phyloP scores from a whole-genome alignment of 2,797 vertebrate genomes.

The Scarus forsteni region DNA sequence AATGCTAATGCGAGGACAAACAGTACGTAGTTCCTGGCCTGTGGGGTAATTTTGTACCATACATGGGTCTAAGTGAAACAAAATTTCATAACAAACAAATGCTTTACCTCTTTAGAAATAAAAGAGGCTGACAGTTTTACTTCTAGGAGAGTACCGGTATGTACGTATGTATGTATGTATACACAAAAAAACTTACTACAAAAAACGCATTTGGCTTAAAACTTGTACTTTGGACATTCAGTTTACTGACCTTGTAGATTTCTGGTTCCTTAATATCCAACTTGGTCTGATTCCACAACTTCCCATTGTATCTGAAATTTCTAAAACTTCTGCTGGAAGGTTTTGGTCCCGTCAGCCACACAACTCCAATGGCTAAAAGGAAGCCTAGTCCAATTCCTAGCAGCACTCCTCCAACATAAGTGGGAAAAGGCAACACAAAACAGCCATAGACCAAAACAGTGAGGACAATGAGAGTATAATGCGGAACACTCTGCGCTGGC shows the following conservation, averaged over 20 bases:
- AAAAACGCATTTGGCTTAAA: background rate
- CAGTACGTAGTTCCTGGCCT: too few relatives aligned
- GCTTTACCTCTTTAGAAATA: background rate
- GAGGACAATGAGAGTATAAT: slow-evolving; percentile 88
- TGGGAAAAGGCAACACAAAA: slow-evolving; percentile 92
- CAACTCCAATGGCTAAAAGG: slow-evolving; percentile 89
- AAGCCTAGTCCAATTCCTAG: slow-evolving; percentile 92
- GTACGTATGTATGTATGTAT: too few relatives aligned
- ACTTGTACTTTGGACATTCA: background rate
- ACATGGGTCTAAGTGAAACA: background rate
- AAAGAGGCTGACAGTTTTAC: background rate
- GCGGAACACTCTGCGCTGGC: slow-evolving; percentile 82
- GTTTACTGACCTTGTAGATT: slow-evolving; percentile 90
- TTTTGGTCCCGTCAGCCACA: slow-evolving; percentile 92
- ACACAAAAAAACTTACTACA: too few relatives aligned
- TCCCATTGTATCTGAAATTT: slow-evolving; percentile 61
- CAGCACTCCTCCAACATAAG: slow-evolving; percentile 89
- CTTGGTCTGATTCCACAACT: slow-evolving; percentile 72
- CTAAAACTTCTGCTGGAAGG: slow-evolving; percentile 65
- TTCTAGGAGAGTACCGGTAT: too few relatives aligned
- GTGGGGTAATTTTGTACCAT: background rate
- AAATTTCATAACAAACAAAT: background rate
- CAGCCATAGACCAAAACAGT: slow-evolving; percentile 90
- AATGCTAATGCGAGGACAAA: too few relatives aligned
- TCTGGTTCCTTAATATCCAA: slow-evolving; percentile 93